Evolutionary conservation across 2,797 vertebrate genomes (phyloP), one percentile per base, ranked within the genome.

Genomic region (Neoniphon sammara): DNA sequence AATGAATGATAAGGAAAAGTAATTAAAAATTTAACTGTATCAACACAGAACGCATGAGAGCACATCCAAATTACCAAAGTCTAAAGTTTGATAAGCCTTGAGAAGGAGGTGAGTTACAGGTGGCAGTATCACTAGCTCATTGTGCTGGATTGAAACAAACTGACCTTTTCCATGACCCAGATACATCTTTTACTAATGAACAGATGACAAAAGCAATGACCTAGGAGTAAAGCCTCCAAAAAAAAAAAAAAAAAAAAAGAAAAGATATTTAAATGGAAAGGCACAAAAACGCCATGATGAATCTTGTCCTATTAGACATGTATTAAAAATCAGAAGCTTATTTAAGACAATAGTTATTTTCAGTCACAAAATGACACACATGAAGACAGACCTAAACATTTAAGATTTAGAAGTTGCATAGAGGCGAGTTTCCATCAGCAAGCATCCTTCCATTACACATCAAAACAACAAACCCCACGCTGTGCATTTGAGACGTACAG

Each of bases 1-100:
- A 54, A 42, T 55, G 8, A 34, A 46, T 75, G 75, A 86, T 84
- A 84, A 87, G 75, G 63, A 50, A 61, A 65, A 52, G 17, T 25
- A 65, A 69, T 85, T 83, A 84, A 88, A 68, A 58, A 23, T 67
- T 50, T 36, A 80, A 67, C 66, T 4, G 67, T 62, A 78, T 80
- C 68, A 68, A 82, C 49, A 52, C 50, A 58, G 53, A 66, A 84
- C n/a, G 80, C 84, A 86, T 73, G 47, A 63, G 65, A 72, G 77
- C 79, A 70, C 72, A 74, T 69, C 39, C 64, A 61, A 80, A 77
- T 71, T 21, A 86, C 80, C 47, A 68, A n/a, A 46, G 31, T 66
- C 58, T 25, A 15, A 47, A 12, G 30, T 67, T 42, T 78, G 84
- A 89, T 83, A 73, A 85, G 73, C 39, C 25, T 66, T 82, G 49